These are phyloP conservation scores for Entomobrya proxima DNA, from an alignment of 2,888 invertebrate genomes.

Conservation along the genomic window DNA sequence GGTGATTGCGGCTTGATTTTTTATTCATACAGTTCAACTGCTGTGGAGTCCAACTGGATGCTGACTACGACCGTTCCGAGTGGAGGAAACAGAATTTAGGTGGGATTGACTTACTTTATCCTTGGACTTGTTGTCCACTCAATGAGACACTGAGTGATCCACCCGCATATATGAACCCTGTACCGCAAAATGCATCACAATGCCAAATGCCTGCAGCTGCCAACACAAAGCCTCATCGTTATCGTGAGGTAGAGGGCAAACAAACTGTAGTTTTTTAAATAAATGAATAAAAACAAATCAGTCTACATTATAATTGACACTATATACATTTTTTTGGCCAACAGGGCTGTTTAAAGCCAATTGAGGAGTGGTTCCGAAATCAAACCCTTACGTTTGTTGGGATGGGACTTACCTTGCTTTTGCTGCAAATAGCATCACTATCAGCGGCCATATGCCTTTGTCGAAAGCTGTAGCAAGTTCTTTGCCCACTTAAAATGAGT, in stretches of 20 bases:
- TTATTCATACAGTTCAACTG: constrained; percentile 73
- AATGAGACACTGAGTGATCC: constrained; percentile 71
- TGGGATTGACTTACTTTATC: constrained; percentile 70
- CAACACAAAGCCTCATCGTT: constrained; percentile 66
- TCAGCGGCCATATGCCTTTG: constrained; percentile 75
- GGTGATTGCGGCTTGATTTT: not conserved
- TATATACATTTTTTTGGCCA: too few relatives aligned
- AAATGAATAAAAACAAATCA: not conserved
- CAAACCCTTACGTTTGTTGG: constrained; percentile 74
- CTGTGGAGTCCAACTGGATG: constrained; percentile 73
- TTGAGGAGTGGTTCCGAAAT: constrained; percentile 74
- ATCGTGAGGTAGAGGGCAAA: constrained; percentile 67
- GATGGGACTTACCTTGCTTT: constrained; percentile 73
- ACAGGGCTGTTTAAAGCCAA: constrained; percentile 73
- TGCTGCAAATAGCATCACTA: constrained; percentile 73
- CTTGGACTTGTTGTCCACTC: constrained; percentile 74
- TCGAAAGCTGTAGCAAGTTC: constrained; percentile 53
- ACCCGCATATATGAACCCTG: constrained; percentile 74
- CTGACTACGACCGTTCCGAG: constrained; percentile 74
- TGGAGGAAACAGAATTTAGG: constrained; percentile 73
- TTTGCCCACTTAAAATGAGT: not conserved
- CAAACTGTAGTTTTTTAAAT: not conserved
- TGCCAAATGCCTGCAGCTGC: constrained; percentile 68
- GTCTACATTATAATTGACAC: not conserved
- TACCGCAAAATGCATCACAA: constrained; percentile 70